Evolutionary conservation across 2,888 invertebrate genomes (phyloP), one percentile per base, ranked within the genome.

Genomic region (Sussaba pulchella): DNA sequence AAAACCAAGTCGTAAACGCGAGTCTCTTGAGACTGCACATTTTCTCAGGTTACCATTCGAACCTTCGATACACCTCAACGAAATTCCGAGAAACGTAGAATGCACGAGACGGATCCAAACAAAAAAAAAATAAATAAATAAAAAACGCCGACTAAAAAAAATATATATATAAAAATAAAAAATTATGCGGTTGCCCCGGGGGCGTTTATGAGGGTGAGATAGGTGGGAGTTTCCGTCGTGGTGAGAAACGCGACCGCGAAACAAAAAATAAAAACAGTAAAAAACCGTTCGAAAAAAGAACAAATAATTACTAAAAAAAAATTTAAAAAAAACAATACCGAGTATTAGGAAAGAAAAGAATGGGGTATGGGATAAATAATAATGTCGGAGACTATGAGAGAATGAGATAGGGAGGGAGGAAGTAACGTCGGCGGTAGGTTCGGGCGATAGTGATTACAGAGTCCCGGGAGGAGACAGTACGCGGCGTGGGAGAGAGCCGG

Each of bases 391-490:
- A 79, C 57, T 66, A 82, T 69, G 64, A 81, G 70, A 80, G 75
- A 82, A 78, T 71, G 78, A 82, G 83, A 81, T 31, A 31, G 31
- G 79, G 78, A 82, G 83, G 80, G 2, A 31, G 31, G 79, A 82
- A 78, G 78, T 71, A 78, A 93, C 93, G 24, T 93, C 93, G 77
- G 81, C 31, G 31, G 2, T 5, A 2, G 83, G 82, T 84, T 83
- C 81, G 87, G 85, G 85, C 82, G 86, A 88, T 87, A 88, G 88
- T 88, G 88, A 89, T 90, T 89, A 88, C 84, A 89, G 88, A 88
- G 86, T 86, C 66, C 50, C 61, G 71, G 63, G 77, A 78, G 79
- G 78, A 82, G 59, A 77, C 43, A 54, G 14, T 64, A 36, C 69
- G 64, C 73, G 76, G 73, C 72, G 78, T 61, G 80, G 74, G 82